A percentile compares a stretch with the other conserved stretches of the same genome.
These are phyloP conservation scores for Furnarius figulus DNA, from an alignment of 2,113 vertebrate genomes.

Conservation along the genomic window DNA sequence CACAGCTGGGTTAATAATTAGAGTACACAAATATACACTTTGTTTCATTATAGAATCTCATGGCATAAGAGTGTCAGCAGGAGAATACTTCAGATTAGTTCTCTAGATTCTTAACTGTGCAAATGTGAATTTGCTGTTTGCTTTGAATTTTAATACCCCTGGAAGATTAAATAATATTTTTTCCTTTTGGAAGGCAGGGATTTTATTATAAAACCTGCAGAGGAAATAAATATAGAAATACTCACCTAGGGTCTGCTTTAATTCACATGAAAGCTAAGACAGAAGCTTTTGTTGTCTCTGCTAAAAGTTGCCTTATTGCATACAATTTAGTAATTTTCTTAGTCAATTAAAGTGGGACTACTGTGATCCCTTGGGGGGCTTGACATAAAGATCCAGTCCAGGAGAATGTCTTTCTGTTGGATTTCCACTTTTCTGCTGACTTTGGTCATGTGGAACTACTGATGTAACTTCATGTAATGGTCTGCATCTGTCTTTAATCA, in stretches of 20 bases:
- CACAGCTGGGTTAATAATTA: neutral
- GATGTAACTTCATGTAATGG: neutral
- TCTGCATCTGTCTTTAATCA: neutral
- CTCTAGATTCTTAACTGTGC: neutral
- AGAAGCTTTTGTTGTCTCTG: neutral
- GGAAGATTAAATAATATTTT: conserved; percentile 44
- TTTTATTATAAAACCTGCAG: neutral
- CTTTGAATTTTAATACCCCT: conserved; percentile 23
- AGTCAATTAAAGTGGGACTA: neutral
- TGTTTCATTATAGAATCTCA: neutral
- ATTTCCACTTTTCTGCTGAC: neutral
- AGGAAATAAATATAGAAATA: conserved; percentile 8
- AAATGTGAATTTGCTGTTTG: conserved; percentile 31
- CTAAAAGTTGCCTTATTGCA: neutral
- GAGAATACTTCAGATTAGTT: conserved; percentile 22
- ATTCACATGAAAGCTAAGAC: neutral
- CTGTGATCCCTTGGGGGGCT: neutral
- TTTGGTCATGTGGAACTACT: neutral
- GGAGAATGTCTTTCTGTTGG: neutral
- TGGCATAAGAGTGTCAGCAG: neutral
- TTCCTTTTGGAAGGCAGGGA: neutral
- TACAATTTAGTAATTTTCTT: neutral
- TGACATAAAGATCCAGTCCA: neutral
- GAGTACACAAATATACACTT: neutral
- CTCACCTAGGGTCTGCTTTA: neutral